These are phyloP conservation scores for Drosophila chauvacae DNA, from an alignment of 1,140 invertebrate genomes.

Conservation along the genomic window DNA sequence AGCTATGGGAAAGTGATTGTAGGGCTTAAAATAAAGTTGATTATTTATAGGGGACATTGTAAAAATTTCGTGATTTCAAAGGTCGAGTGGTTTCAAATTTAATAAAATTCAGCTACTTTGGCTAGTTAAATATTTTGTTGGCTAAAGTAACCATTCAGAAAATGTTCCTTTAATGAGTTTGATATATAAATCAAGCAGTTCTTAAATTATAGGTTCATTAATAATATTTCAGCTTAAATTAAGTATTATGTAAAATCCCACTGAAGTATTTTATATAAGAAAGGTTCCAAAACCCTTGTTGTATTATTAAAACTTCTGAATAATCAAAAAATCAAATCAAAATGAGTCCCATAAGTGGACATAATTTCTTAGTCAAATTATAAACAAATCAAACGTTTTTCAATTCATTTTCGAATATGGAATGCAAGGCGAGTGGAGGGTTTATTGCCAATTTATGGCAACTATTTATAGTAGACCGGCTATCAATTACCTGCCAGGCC, in stretches of 20 bases:
- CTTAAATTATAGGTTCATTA: no score
- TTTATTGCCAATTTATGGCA: slow-evolving; percentile 23
- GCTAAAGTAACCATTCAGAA: no score
- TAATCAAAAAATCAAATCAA: background rate
- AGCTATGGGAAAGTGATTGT: background rate
- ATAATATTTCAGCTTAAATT: background rate
- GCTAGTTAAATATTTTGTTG: no score
- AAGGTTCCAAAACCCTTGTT: background rate
- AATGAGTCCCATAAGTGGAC: background rate
- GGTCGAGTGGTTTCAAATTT: background rate
- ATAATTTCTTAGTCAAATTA: slow-evolving; percentile 1
- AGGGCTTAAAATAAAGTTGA: background rate
- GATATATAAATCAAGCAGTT: background rate
- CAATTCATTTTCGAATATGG: background rate
- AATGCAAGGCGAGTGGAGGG: background rate
- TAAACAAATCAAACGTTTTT: slow-evolving; percentile 1
- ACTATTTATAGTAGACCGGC: slow-evolving; percentile 16
- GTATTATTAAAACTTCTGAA: no score
- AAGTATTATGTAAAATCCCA: no score
- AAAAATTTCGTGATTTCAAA: background rate
- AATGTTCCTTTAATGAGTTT: background rate
- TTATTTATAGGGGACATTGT: background rate
- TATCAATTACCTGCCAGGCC: slow-evolving; percentile 42
- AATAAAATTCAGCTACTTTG: no score
- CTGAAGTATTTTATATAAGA: background rate